These are phyloP conservation scores for Sebastes cheni DNA, from an alignment of 2,797 vertebrate species.

Conservation along the genomic window DNA sequence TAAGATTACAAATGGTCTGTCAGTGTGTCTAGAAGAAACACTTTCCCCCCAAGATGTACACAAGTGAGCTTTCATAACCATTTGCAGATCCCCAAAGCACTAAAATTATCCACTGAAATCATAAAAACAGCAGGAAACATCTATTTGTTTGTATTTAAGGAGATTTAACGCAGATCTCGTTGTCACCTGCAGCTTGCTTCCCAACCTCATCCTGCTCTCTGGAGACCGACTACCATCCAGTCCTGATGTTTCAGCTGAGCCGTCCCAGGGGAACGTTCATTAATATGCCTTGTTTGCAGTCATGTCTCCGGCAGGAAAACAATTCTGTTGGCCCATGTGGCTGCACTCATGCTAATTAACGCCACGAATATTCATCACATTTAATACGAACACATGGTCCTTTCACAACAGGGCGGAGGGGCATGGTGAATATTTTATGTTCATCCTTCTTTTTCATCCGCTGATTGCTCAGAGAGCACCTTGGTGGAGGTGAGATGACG, in stretches of 20 bases:
- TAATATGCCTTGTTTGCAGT: constrained; percentile 71
- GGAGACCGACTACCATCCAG: constrained; percentile 15
- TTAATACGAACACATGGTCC: constrained; percentile 74
- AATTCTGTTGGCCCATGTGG: constrained; percentile 68
- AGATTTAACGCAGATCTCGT: background rate
- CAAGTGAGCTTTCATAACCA: background rate
- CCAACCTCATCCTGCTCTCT: constrained; percentile 25
- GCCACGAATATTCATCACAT: constrained; percentile 73
- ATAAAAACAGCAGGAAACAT: background rate
- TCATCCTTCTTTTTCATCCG: constrained; percentile 17
- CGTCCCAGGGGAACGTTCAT: constrained; percentile 53
- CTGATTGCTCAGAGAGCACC: constrained; percentile 55
- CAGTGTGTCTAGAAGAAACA: background rate
- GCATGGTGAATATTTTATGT: constrained; percentile 65
- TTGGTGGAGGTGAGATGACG: constrained; percentile 66
- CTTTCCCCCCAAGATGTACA: background rate
- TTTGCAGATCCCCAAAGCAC: background rate
- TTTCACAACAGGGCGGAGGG: constrained; percentile 51
- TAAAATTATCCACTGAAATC: background rate
- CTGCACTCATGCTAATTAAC: constrained; percentile 75
- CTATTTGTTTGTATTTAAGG: background rate
- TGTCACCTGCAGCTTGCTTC: constrained; percentile 20
- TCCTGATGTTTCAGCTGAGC: constrained; percentile 24
- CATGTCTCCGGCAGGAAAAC: constrained; percentile 66
- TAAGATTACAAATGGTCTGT: constrained; percentile 56